A percentile compares a stretch with the other conserved stretches of the same genome.
Evolutionary conservation across 2,797 vertebrate genomes (phyloP).

Genomic region (Streptopelia turtur): DNA sequence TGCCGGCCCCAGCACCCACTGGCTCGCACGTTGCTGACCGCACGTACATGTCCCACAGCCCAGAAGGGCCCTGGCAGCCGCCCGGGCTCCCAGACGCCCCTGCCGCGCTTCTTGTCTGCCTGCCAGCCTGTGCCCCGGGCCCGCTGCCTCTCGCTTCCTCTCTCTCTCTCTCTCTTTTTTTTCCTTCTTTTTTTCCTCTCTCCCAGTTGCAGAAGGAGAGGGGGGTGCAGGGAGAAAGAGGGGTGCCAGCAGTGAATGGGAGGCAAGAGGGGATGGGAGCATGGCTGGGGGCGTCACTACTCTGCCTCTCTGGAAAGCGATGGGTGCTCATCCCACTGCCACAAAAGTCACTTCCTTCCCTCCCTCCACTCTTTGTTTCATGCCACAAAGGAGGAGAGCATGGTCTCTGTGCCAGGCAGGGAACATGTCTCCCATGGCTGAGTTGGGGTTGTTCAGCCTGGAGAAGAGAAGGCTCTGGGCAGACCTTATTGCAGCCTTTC

Average conservation of each 20-base stretch:
- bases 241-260: background rate
- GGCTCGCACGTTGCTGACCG: slow-evolving; percentile 56
- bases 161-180: background rate
- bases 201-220: background rate
- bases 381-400: slow-evolving; percentile 20
- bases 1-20: background rate
- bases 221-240: background rate
- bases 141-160: background rate
- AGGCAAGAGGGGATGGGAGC: background rate
- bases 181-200: background rate
- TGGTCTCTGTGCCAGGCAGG: background rate
- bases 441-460: too few relatives aligned
- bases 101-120: slow-evolving; percentile 40
- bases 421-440: background rate
- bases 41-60: slow-evolving; percentile 62
- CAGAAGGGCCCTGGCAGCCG: slow-evolving; percentile 52
- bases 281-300: background rate
- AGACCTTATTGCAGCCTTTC: too few relatives aligned
- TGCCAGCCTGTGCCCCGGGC: slow-evolving; percentile 43
- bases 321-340: background rate
- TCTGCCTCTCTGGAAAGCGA: background rate
- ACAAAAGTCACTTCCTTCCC: slow-evolving; percentile 57
- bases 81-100: background rate
- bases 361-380: slow-evolving; percentile 19
- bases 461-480: too few relatives aligned